A percentile compares a stretch with the other conserved stretches of the same genome.
Conservation (phyloP, 2,797 vertebrate species). For the Pteropus rufus region DNA sequence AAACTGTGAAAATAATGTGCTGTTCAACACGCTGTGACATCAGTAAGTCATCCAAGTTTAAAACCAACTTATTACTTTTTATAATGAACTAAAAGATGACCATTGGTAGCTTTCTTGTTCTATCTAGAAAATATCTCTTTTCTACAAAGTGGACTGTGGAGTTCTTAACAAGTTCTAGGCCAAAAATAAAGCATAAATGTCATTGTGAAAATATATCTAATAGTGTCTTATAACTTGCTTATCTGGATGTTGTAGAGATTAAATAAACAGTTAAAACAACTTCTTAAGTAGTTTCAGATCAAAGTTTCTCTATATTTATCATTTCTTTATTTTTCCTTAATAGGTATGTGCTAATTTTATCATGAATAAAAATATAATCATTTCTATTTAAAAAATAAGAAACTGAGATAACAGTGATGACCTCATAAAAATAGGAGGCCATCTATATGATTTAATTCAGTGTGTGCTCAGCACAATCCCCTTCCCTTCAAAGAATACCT, state of each 20-base stretch:
- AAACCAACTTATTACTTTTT: constrained; percentile 20
- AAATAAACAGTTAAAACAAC: constrained; percentile 14
- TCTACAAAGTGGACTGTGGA: background rate
- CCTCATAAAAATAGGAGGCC: background rate
- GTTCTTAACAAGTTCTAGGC: background rate
- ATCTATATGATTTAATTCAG: background rate
- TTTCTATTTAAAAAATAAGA: constrained; percentile 18
- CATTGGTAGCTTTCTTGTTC: background rate
- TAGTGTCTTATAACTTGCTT: background rate
- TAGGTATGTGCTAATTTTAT: constrained; percentile 14
- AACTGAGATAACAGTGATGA: background rate
- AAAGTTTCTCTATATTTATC: background rate
- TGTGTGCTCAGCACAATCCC: background rate
- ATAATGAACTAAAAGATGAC: constrained; percentile 17
- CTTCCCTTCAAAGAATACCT: background rate
- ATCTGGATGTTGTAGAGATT: background rate
- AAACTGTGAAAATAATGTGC: background rate
- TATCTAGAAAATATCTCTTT: background rate
- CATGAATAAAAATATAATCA: constrained; percentile 11
- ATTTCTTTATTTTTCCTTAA: constrained; percentile 22
- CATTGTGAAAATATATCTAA: background rate
- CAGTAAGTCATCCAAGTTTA: background rate
- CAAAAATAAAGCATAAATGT: constrained; percentile 25
- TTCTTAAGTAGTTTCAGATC: constrained; percentile 6
- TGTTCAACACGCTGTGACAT: background rate